phyloP scores from a whole-genome alignment of 2,888 invertebrate species.

The Amblyjoppa proteus region DNA sequence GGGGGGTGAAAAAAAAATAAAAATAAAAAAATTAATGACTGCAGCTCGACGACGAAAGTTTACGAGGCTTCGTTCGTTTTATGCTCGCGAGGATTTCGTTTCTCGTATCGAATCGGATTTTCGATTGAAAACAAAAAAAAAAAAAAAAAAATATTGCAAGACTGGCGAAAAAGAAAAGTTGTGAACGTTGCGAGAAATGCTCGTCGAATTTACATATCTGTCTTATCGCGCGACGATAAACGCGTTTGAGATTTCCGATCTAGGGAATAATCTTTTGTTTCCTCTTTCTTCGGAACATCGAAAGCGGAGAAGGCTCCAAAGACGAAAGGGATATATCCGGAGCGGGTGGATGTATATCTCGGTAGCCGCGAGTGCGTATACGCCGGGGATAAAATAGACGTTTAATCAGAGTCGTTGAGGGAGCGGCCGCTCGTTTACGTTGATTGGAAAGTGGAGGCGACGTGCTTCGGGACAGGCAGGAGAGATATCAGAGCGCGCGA shows the following conservation, averaged over 20 bases:
- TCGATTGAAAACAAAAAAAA: not conserved
- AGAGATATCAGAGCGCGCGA: not conserved
- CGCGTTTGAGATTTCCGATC: no score
- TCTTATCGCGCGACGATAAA: no score
- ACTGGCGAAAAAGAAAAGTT: not conserved
- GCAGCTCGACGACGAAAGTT: constrained; percentile 1
- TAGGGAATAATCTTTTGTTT: no score
- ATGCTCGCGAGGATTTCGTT: not conserved
- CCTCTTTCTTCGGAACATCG: not conserved
- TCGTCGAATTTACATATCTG: no score
- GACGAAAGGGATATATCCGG: not conserved
- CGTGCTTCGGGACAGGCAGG: constrained; percentile 11
- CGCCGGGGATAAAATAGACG: constrained; percentile 32
- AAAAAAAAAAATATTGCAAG: not conserved
- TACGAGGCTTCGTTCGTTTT: not conserved
- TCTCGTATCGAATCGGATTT: not conserved
- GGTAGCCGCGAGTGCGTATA: not conserved
- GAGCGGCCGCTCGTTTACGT: constrained; percentile 33
- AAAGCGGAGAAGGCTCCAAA: not conserved
- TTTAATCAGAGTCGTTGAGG: constrained; percentile 30
- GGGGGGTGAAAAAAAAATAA: not conserved
- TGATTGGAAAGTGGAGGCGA: constrained; percentile 33
- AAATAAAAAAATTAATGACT: constrained; percentile 34
- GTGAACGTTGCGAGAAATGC: no score
- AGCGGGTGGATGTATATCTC: not conserved